Evolutionary conservation across 35 echinoderm and acorn worm genomes (phyloP).

Genomic region (Apostichopus parvimensis): DNA sequence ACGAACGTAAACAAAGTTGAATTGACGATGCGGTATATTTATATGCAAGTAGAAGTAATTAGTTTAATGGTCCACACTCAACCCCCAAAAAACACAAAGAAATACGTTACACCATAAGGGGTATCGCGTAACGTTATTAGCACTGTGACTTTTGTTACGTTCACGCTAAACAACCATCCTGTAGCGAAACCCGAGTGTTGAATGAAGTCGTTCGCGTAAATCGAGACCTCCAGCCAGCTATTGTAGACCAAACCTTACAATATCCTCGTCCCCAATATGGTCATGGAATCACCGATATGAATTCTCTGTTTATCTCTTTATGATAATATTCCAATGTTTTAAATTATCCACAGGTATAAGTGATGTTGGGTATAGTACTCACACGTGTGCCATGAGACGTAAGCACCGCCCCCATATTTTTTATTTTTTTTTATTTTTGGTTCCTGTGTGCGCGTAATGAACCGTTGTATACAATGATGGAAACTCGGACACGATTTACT

Average conservation of each 20-base stretch:
- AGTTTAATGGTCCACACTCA: too few species aligned
- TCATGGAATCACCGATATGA: neutral
- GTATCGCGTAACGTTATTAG: too few species aligned
- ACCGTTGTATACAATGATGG: neutral
- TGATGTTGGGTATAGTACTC: neutral
- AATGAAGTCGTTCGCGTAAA: too few species aligned
- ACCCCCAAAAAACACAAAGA: too few species aligned
- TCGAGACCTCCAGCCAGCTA: neutral
- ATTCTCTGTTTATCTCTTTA: neutral
- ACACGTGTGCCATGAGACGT: neutral
- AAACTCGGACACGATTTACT: neutral
- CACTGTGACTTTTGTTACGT: too few species aligned
- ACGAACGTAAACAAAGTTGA: too few species aligned
- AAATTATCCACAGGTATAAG: neutral
- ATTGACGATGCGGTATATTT: too few species aligned
- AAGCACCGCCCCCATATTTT: neutral
- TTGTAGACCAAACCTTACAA: neutral
- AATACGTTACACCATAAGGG: too few species aligned
- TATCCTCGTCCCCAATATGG: neutral
- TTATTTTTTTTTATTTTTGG: neutral
- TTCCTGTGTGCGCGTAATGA: neutral
- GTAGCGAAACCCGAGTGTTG: too few species aligned
- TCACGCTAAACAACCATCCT: too few species aligned
- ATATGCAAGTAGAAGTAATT: too few species aligned
- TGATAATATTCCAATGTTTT: neutral